Evolutionary conservation across 2,113 vertebrate species (phyloP), one percentile per base, ranked within the genome.

Genomic region (Monopterus albus): DNA sequence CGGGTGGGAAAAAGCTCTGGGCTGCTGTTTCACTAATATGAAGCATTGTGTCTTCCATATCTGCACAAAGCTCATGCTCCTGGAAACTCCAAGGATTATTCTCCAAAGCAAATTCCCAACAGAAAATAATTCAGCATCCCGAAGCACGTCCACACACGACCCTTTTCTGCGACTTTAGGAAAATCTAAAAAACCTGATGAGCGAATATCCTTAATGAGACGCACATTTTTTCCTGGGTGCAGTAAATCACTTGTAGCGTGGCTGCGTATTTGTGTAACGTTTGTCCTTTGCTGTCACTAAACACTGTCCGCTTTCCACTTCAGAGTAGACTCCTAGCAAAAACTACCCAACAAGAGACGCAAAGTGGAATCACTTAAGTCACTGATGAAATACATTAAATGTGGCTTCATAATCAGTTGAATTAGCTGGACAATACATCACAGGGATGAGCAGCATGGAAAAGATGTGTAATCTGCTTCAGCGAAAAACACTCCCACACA

Each of bases 391-490:
- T 62, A 64, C 73, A 75, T 67, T 77, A 83, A 82, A 75, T 61
- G 55, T 45, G 43, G 56, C 46, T 49, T 72, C 28, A 75, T 35
- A 59, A 86, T 87, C 82, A 81, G 67, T 40, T 62, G 47, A 87
- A 72, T 78, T 65, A 72, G 67, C 33, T 21, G 62, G 81, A 70
- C 78, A 62, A 73, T 59, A 78, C 86, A 79, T 85, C 85, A 84
- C 61, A 84, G 74, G 40, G 79, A 85, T 81, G 87, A 84, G 74
- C 78, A 61, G 86, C 75, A 88, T 87, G 89, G 84, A 92, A 92
- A 93, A 84, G 65, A 26, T 72, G 52, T 13, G 87, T 91, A 73
- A 87, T 84, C 58, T n/a, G 3, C 80, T 76, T 42, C 25, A 18
- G 78, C 7, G 76, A 70, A 72, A 75, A 81, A 75, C 79, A 62